Evolutionary conservation across 1,140 invertebrate genomes (phyloP).

Genomic region (Spodoptera litura): DNA sequence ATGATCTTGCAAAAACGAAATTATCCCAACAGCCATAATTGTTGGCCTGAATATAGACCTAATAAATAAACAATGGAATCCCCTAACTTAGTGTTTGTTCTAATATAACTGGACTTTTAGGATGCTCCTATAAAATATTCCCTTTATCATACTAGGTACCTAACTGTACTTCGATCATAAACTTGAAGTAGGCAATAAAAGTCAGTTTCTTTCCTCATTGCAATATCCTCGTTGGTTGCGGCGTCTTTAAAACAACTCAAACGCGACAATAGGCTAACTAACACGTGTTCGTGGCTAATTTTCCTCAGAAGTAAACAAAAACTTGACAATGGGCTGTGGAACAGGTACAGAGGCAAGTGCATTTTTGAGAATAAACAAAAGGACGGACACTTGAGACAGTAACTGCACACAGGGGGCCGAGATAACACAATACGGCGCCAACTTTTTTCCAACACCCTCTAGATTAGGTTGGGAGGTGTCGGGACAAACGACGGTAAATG

Average conservation of each 20-base stretch:
- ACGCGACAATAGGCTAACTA: slow-evolving; percentile 60
- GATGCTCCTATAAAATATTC: slow-evolving; percentile 7
- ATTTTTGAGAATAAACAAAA: slow-evolving; percentile 64
- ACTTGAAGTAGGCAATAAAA: slow-evolving; percentile 29
- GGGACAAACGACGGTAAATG: slow-evolving; percentile 78
- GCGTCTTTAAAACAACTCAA: slow-evolving; percentile 55
- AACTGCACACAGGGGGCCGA: slow-evolving; percentile 63
- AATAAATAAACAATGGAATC: neutral
- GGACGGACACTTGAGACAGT: slow-evolving; percentile 66
- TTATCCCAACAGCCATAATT: neutral
- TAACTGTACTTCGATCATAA: slow-evolving; percentile 22
- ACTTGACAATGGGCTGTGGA: slow-evolving; percentile 61
- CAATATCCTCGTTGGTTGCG: slow-evolving; percentile 30
- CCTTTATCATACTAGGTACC: neutral
- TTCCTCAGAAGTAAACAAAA: slow-evolving; percentile 64
- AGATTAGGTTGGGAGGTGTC: slow-evolving; percentile 74
- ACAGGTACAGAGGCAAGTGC: slow-evolving; percentile 78
- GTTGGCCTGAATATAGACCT: neutral
- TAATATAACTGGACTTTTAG: slow-evolving; percentile 15
- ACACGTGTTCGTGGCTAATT: slow-evolving; percentile 73
- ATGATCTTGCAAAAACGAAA: slow-evolving; percentile 18
- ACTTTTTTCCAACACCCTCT: slow-evolving; percentile 71
- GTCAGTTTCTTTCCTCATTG: slow-evolving; percentile 28
- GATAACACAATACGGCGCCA: slow-evolving; percentile 79
- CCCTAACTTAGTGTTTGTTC: neutral